Conservation (phyloP, 2,113 vertebrate species). For the Chloropsis cyanopogon region DNA sequence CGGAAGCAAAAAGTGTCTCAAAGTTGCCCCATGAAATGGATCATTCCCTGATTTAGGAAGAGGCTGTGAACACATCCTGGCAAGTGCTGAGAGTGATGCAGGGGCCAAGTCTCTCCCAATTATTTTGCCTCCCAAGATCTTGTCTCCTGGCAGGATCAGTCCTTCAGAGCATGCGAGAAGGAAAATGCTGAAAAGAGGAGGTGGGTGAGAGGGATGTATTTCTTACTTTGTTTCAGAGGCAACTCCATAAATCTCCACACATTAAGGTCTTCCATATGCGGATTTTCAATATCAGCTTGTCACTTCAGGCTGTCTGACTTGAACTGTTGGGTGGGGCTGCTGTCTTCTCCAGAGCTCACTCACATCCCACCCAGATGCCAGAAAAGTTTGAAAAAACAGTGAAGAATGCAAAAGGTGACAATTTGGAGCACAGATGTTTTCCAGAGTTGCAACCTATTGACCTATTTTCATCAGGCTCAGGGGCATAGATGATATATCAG, state of each 20-base stretch:
- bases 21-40: background rate
- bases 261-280: background rate
- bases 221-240: background rate
- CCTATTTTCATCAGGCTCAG: background rate
- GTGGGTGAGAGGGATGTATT: background rate
- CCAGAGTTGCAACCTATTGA: background rate
- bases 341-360: background rate
- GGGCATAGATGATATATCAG: background rate
- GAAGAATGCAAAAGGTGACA: background rate
- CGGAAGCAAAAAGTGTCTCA: background rate
- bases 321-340: background rate
- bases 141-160: background rate
- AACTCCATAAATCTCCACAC: background rate
- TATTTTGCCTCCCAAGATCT: background rate
- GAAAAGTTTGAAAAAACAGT: background rate
- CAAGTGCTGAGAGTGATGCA: background rate
- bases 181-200: slow-evolving; percentile 20
- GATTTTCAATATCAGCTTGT: slow-evolving; percentile 20
- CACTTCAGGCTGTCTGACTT: background rate
- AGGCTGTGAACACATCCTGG: background rate
- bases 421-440: background rate
- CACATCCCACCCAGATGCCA: background rate
- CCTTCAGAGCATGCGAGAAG: background rate
- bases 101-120: background rate
- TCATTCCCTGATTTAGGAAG: background rate